Base-by-base conservation (phyloP, 2,113 vertebrate species). In the Brachypteracias leptosomus region DNA sequence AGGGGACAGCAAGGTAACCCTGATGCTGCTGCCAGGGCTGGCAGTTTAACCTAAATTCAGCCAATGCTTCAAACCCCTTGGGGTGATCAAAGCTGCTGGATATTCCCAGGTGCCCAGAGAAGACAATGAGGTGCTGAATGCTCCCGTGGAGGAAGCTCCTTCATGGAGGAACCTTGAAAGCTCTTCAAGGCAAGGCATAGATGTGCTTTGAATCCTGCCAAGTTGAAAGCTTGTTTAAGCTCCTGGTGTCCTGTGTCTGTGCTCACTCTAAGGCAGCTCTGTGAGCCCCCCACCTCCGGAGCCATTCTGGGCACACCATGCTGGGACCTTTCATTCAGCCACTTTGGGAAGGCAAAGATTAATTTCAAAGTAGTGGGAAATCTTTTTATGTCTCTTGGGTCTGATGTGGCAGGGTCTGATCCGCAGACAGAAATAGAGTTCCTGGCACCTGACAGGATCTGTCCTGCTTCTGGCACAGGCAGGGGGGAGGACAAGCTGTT, bases 321-420 rank as follows among this genome's bases (percentile, higher is more conserved):
- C 95, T 91, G 84, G 73, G 77, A 72, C 36, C 33, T 20, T 42
- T 81, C 65, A 88, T 65, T 93, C 84, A 89, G 81, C 67, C 4
- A 4, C 62, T 35, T 26, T 73, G 51, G 31, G 66, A 86, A 96
- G 44, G 62, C 81, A 91, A 85, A 88, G 38, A 88, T 70, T 90
- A 14, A 85, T 88, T 92, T 90, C 72, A 90, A 91, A 95, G 78
- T 24, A 76, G 78, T 21, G 19, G 51, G 13, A 90, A 88, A 59
- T 16, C 29, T 90, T n/a, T 90, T 93, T 38, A 42, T 77, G 55
- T 91, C 65, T 90, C 51, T 63, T 54, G 58, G 44, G 85, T 59
- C 77, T 91, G 89, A 93, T 89, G 87, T 87, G 55, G 35, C 62
- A 78, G 38, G 4, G 33, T 91, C 79, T 96, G 91, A 95, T 91